Conservation (phyloP, 1,140 invertebrate species). For the Pantala flavescens region DNA sequence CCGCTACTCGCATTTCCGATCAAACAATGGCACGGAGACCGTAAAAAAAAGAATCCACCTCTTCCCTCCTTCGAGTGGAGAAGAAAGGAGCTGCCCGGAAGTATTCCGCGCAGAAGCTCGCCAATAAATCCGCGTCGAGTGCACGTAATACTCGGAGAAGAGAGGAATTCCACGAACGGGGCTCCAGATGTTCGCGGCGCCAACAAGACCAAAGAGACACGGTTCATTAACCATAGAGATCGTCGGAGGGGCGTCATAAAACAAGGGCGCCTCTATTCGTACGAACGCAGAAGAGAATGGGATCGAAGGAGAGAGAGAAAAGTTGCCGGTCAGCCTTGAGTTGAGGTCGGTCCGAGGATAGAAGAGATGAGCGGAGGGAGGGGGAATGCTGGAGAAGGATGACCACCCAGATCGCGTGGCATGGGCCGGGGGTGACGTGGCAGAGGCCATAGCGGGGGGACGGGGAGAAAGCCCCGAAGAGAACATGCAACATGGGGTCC, state of each 20-base stretch:
- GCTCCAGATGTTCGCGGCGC: background rate
- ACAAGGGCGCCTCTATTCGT: background rate
- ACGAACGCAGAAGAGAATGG: background rate
- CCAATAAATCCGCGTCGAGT: too few relatives aligned
- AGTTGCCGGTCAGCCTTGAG: background rate
- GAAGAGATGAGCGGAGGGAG: background rate
- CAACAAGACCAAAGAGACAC: background rate
- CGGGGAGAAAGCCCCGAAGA: too few relatives aligned
- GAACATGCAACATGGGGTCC: too few relatives aligned
- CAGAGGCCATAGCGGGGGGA: background rate
- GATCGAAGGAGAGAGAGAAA: background rate
- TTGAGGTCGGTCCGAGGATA: background rate
- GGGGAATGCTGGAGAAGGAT: background rate
- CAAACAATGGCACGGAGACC: too few relatives aligned
- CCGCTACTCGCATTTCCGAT: too few relatives aligned
- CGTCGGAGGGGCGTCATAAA: background rate
- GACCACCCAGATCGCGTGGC: conserved; percentile 5
- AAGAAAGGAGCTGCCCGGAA: too few relatives aligned
- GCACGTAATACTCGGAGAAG: too few relatives aligned
- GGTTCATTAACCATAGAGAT: conserved; percentile 1
- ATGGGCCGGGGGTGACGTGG: background rate
- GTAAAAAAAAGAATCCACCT: too few relatives aligned
- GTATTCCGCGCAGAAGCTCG: too few relatives aligned
- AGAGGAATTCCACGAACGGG: too few relatives aligned
- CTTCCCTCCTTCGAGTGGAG: too few relatives aligned